A percentile compares a stretch with the other conserved stretches of the same genome.
Evolutionary conservation across 2,888 invertebrate species (phyloP).

Genomic region (Sarcophaga variegata): DNA sequence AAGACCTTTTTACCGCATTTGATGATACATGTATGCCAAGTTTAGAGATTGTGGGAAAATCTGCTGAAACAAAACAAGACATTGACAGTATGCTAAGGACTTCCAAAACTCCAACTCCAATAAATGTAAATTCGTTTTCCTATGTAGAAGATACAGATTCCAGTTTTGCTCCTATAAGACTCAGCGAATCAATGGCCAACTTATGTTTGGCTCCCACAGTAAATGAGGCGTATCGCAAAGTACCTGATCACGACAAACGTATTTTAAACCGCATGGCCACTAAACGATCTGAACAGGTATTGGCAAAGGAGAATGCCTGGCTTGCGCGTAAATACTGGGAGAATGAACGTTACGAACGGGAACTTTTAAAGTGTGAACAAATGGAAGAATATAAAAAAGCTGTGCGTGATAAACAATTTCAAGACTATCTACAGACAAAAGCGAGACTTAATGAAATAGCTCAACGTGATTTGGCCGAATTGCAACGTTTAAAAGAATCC

Average conservation of each 20-base stretch:
- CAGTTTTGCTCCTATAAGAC: constrained; percentile 67
- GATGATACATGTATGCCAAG: constrained; percentile 65
- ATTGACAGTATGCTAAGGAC: constrained; percentile 60
- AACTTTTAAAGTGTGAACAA: constrained; percentile 80
- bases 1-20: constrained; percentile 69
- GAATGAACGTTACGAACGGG: constrained; percentile 80
- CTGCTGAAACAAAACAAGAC: constrained; percentile 36
- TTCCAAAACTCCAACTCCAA: constrained; percentile 49
- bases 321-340: constrained; percentile 81
- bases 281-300: constrained; percentile 78
- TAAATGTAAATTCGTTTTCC: constrained; percentile 16
- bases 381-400: constrained; percentile 79
- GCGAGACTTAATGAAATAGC: constrained; percentile 79
- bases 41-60: constrained; percentile 72
- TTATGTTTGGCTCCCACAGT: constrained; percentile 79
- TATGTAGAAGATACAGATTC: constrained; percentile 44
- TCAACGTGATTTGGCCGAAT: constrained; percentile 77
- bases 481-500: constrained; percentile 76
- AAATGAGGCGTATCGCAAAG: constrained; percentile 77
- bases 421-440: constrained; percentile 79
- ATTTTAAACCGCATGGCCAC: constrained; percentile 81
- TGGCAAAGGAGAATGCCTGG: constrained; percentile 80
- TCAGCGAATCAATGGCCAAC: constrained; percentile 80
- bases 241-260: constrained; percentile 80
- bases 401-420: constrained; percentile 79